phyloP scores from a whole-genome alignment of 2,113 vertebrate species.

The Heliornis fulica region DNA sequence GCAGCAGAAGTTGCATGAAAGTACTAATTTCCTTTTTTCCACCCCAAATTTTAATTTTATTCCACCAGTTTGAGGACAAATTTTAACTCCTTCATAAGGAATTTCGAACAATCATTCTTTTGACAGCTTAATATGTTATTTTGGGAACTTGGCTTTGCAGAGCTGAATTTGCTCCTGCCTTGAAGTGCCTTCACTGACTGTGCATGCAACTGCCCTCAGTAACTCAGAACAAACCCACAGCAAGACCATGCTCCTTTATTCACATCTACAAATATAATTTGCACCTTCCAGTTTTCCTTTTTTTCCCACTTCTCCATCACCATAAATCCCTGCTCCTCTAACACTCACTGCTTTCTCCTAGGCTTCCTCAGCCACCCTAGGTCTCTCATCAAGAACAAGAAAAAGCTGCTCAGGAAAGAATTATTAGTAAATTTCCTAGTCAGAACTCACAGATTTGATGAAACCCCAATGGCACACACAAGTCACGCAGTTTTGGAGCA shows the following conservation, averaged over 20 bases:
- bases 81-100: not conserved
- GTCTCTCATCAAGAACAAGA: not conserved
- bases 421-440: not conserved
- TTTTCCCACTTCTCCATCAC: not conserved
- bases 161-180: not conserved
- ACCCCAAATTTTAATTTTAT: not conserved
- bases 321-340: not conserved
- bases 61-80: not conserved
- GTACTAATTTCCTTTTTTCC: not conserved
- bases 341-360: not conserved
- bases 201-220: not conserved
- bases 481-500: not conserved
- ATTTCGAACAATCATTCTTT: not conserved
- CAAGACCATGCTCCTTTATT: not conserved
- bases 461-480: fast-evolving
- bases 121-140: conserved; percentile 48
- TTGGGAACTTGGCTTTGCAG: not conserved
- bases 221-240: not conserved
- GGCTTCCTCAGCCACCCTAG: not conserved
- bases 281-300: not conserved
- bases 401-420: not conserved
- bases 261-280: not conserved
- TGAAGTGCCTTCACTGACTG: not conserved
- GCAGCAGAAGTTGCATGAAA: not conserved
- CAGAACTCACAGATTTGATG: not conserved